Conservation (phyloP, 2,888 invertebrate genomes). For the Octonoba sinensis region DNA sequence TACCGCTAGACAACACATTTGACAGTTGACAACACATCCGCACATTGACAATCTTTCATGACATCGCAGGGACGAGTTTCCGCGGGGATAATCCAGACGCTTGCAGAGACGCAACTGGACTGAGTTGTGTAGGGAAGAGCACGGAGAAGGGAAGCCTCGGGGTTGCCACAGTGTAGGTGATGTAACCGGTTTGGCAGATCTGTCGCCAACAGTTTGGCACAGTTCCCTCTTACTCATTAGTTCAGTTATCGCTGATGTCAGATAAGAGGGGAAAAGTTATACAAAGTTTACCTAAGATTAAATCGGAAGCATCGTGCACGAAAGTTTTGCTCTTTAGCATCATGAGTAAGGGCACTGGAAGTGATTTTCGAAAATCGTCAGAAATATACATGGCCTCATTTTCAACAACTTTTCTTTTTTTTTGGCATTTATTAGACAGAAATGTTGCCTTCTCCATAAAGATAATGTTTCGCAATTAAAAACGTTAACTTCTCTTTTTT, state of each 20-base stretch:
- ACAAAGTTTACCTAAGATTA: too few relatives aligned
- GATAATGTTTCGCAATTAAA: too few relatives aligned
- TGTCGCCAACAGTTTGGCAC: conserved; percentile 10
- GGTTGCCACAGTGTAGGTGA: conserved; percentile 43
- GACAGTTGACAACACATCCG: conserved; percentile 8
- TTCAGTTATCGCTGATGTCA: neutral
- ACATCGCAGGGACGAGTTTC: neutral
- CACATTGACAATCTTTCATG: neutral
- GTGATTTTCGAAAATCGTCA: too few relatives aligned
- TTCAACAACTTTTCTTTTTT: too few relatives aligned
- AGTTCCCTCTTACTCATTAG: neutral
- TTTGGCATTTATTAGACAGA: too few relatives aligned
- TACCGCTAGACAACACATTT: conserved; percentile 15
- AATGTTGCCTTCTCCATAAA: too few relatives aligned
- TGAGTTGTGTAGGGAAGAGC: too few relatives aligned
- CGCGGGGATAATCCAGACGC: neutral
- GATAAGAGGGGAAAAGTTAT: neutral
- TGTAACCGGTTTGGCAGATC: conserved; percentile 37
- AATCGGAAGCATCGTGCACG: too few relatives aligned
- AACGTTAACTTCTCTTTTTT: too few relatives aligned
- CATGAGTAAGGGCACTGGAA: too few relatives aligned
- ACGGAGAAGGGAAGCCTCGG: conserved; percentile 15
- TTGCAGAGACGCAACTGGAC: neutral
- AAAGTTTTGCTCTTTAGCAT: too few relatives aligned
- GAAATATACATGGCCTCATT: too few relatives aligned